These are phyloP conservation scores for Plodia interpunctella DNA, from an alignment of 1,140 invertebrate species.

Conservation along the genomic window DNA sequence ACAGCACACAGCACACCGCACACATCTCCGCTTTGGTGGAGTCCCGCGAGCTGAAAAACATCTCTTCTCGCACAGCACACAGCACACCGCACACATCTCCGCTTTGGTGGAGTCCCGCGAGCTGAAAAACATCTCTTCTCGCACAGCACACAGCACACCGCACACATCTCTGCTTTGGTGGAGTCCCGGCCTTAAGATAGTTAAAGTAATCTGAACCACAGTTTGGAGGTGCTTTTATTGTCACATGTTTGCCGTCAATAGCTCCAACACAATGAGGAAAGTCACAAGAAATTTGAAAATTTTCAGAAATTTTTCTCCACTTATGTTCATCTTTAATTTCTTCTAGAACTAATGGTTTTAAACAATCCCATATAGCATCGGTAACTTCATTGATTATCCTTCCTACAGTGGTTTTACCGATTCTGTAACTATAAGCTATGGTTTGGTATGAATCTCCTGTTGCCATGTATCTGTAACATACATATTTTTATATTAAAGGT, in stretches of 20 bases:
- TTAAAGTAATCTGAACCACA: slow-evolving; percentile 64
- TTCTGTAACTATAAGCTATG: slow-evolving; percentile 7
- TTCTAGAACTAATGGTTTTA: slow-evolving; percentile 8
- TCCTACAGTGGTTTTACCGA: neutral
- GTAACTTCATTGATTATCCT: slow-evolving; percentile 16
- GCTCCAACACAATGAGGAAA: slow-evolving; percentile 75
- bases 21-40: no score
- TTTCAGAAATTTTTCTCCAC: slow-evolving; percentile 12
- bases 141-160: no score
- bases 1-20: no score
- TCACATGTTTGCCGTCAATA: no score
- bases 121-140: no score
- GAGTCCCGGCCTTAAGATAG: slow-evolving; percentile 68
- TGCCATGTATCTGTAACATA: slow-evolving; percentile 20
- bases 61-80: no score
- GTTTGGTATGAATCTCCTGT: neutral
- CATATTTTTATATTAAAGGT: slow-evolving; percentile 17
- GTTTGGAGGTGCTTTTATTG: slow-evolving; percentile 35
- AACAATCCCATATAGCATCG: slow-evolving; percentile 17
- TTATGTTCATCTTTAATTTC: neutral
- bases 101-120: no score
- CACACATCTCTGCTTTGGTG: no score
- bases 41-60: no score
- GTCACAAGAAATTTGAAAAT: slow-evolving; percentile 24
- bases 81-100: no score